phyloP scores from a whole-genome alignment of 2,888 invertebrate species.

The Acanthopleura granulata region DNA sequence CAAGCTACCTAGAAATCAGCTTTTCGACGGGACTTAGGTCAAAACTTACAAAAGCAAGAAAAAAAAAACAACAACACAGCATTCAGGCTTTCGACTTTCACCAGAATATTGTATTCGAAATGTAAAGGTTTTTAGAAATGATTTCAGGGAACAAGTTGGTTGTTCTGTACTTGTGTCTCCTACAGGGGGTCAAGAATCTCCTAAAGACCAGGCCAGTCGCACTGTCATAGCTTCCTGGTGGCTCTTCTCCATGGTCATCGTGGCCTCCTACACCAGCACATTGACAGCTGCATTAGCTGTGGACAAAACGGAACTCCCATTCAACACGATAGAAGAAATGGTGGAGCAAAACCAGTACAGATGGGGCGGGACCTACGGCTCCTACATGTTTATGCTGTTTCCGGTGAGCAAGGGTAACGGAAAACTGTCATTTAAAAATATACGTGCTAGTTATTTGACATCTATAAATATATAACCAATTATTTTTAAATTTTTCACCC shows the following conservation, averaged over 20 bases:
- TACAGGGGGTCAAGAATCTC: neutral
- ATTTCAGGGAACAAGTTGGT: too few species aligned
- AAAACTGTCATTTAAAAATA: too few species aligned
- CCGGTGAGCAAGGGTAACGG: neutral
- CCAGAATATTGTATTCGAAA: too few species aligned
- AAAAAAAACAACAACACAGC: too few species aligned
- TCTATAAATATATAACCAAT: too few species aligned
- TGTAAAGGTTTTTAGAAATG: too few species aligned
- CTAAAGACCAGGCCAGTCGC: conserved; percentile 1
- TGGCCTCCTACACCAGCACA: conserved; percentile 13
- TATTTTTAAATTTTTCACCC: too few species aligned
- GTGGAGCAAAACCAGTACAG: neutral
- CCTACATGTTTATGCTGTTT: conserved; percentile 10
- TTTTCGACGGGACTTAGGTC: too few species aligned
- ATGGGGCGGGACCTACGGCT: conserved; percentile 12
- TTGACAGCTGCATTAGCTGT: neutral
- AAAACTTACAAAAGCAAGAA: too few species aligned
- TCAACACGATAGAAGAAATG: conserved; percentile 15
- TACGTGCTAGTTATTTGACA: too few species aligned
- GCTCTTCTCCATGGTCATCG: neutral
- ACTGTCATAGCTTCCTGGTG: conserved; percentile 1
- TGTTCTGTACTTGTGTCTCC: neutral
- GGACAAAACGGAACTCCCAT: conserved; percentile 6
- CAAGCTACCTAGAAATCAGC: too few species aligned
- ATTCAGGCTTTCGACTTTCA: too few species aligned